phyloP scores from a whole-genome alignment of 2,888 invertebrate species.

The Scaptomyza reducta region DNA sequence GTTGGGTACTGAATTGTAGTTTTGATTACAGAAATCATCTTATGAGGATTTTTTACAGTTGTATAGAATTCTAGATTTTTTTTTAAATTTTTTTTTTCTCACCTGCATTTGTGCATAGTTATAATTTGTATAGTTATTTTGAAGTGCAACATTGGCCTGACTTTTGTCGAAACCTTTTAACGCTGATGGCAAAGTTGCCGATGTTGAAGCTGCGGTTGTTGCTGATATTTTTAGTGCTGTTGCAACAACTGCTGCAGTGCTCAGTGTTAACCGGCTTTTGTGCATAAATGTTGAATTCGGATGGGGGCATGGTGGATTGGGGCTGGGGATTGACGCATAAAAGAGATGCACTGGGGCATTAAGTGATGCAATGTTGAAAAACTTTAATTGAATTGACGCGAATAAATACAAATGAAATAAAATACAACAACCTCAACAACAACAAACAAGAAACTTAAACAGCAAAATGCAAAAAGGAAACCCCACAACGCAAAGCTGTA shows the following conservation, averaged over 20 bases:
- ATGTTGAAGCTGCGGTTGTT: conserved; percentile 7
- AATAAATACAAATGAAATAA: conserved; percentile 38
- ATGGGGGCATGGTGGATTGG: not conserved
- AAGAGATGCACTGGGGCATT: conserved; percentile 32
- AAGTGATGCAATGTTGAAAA: conserved; percentile 56
- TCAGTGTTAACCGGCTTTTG: conserved; percentile 39
- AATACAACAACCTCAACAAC: not conserved
- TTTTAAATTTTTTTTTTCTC: not conserved
- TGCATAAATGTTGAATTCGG: conserved; percentile 29
- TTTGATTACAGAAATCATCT: not conserved
- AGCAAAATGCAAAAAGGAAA: conserved; percentile 22
- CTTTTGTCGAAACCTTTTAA: conserved; percentile 38
- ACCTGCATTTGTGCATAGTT: not conserved
- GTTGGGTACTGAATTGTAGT: no score
- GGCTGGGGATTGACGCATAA: conserved; percentile 7
- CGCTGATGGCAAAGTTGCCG: conserved; percentile 34
- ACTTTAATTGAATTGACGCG: conserved; percentile 68
- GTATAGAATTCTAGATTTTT: not conserved
- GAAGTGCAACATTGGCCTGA: conserved; percentile 2
- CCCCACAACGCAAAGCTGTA: not conserved
- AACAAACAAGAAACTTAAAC: not conserved
- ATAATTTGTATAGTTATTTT: not conserved
- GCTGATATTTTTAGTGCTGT: conserved; percentile 21
- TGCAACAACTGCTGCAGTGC: conserved; percentile 29
- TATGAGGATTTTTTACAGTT: not conserved